Percentiles rank a stretch among this genome's conserved stretches.
Conservation (phyloP, 2,888 invertebrate species). For the Penaeus monodon region DNA sequence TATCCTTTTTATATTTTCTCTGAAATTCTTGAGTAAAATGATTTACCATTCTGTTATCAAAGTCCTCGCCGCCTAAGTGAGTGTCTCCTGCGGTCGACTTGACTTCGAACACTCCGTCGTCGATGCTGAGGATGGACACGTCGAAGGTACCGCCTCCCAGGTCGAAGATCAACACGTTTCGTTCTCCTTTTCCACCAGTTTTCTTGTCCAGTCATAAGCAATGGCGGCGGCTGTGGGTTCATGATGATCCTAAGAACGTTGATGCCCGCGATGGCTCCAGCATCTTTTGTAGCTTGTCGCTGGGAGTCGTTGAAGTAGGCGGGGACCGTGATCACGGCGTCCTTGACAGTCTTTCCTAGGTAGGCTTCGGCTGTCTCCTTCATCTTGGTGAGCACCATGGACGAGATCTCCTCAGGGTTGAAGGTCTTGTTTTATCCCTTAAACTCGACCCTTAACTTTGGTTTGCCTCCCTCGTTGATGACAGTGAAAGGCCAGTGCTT, state of each 20-base stretch:
- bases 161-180: constrained; percentile 76
- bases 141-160: constrained; percentile 92
- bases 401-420: constrained; percentile 80
- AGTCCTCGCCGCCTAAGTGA: constrained; percentile 92
- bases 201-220: constrained; percentile 25
- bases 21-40: constrained; percentile 74
- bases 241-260: constrained; percentile 89
- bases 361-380: constrained; percentile 86
- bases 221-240: constrained; percentile 83
- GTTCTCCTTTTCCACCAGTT: constrained; percentile 71
- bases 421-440: constrained; percentile 84
- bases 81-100: constrained; percentile 96
- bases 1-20: constrained; percentile 73
- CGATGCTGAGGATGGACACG: constrained; percentile 93
- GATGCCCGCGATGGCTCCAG: constrained; percentile 83
- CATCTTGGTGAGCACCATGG: constrained; percentile 78
- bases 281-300: constrained; percentile 84
- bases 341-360: constrained; percentile 76
- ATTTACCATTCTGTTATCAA: constrained; percentile 87
- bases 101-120: constrained; percentile 93
- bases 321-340: constrained; percentile 84
- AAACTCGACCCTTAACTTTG: constrained; percentile 78
- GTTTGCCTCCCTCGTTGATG: constrained; percentile 66
- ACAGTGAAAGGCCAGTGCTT: constrained; percentile 72
- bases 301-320: constrained; percentile 82